Evolutionary conservation across 2,113 vertebrate species (phyloP), one percentile per base, ranked within the genome.

Genomic region (Uropsilus gracilis): DNA sequence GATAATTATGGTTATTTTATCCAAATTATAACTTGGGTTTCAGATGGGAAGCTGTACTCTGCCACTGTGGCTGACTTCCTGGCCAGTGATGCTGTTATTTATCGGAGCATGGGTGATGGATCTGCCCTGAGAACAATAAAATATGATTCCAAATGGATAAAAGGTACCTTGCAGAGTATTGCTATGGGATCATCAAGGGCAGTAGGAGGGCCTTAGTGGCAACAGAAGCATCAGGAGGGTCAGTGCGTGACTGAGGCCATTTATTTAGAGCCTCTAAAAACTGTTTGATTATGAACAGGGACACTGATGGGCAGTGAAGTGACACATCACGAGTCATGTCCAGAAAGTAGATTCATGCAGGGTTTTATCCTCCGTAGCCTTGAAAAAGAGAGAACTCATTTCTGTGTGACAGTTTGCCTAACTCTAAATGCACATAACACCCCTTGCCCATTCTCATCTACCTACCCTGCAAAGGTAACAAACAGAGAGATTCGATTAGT

Each of bases 121-220:
- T 99, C 99, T 22, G 99, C 99, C 86, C 98, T 99, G 90, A 99
- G 99, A 97, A 99, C 99, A 94, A 99, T 99, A 97, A 99, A 99
- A 98, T 99, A 99, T 55, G 99, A 99, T 97, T 99, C 99, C 98
- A 99, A 99, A 95, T 99, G 99, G 99, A 99, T 99, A 97, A 99
- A 99, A 99, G 99, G 99, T 99, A 99, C 93, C 96, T 94, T 93
- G 61, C 68, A 66, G 69, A 90, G 59, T 34, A 77, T 3, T 3
- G 24, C 28, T 42, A 0, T 64, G 46, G 48, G 50, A 75, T 42
- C 2, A 0, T 30, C 37, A 37, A 63, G 68, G 28, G 30, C 0
- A 3, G 50, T 34, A 34, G 53, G 34, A 50, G 22, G 66, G 42
- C 44, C 11, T 10, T 6, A 14, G 34, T 50, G 46, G 37, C 20